Base-by-base conservation (phyloP, 64 coral and sea anemone genomes). In the Porites australiensis region DNA sequence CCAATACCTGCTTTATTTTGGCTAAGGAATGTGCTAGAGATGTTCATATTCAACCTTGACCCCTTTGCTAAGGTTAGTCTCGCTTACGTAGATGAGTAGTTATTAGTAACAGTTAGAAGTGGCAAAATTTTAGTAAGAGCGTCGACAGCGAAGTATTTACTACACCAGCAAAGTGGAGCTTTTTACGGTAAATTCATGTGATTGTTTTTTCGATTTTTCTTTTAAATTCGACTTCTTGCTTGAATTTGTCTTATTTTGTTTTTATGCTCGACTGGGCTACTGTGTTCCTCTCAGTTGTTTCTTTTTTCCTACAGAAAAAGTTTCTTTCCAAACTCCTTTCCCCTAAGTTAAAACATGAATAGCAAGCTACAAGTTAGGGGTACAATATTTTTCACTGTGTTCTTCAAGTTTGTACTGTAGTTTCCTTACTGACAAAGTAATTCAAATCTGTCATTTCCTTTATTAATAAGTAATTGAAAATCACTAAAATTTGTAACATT, bases 391-490 rank as follows among this genome's bases (percentile, higher is more conserved):
- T 68, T 7, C 27, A 47, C 14, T 12, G 7, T 50, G 6, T 80
- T 20, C 64, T 5, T 19, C 9, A 19, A 68, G 44, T 18, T 84
- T 68, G 81, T 84, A 84, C 81, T 51, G 51, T 50, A 84, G 61
- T 84, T 84, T 84, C 46, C 62, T 84, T 80, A 60, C 62, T 68
- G 63, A 69, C 59, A 84, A 84, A 84, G 81, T 84, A 84, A 84
- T 84, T 50, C 60, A 68, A 68, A 84, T 84, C 45, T 84, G 81
- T 84, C 81, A 84, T 52, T 84, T 84, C 46, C 62, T 66, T 84
- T 84, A 84, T 84, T 84, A 84, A 84, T 84, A 68, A 84, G 81
- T 84, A 84, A 84, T 84, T 84, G 81, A 52, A 23, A 84, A 69
- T 66, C 81, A 68, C 62, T 46, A 84, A 84, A 65, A 84, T 67